A percentile compares a stretch with the other conserved stretches of the same genome.
These are phyloP conservation scores for Holothuria leucospilota DNA, from an alignment of 53 echinoderm and acorn worm species.

Conservation along the genomic window DNA sequence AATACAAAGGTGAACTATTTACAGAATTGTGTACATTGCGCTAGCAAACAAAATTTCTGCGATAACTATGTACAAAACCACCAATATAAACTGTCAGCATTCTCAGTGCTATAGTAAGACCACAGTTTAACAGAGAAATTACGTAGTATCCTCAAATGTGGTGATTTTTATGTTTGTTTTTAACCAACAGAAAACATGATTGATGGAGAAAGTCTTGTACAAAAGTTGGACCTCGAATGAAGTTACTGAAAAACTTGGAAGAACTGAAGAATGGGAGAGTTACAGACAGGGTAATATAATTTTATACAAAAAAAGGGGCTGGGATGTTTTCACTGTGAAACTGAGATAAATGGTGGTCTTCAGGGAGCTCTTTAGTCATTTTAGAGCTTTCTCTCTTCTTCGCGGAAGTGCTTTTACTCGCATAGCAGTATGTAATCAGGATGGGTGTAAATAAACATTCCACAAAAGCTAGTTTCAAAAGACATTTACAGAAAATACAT, in stretches of 20 bases:
- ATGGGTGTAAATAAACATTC: neutral
- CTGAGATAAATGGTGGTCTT: neutral
- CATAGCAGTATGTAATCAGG: neutral
- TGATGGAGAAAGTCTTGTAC: neutral
- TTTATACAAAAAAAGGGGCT: neutral
- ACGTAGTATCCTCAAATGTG: too few species aligned
- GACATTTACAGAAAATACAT: neutral
- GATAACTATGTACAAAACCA: too few species aligned
- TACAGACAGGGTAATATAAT: too few species aligned
- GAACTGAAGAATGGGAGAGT: neutral
- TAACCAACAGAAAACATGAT: neutral
- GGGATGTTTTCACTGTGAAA: conserved; percentile 1
- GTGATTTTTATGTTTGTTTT: too few species aligned
- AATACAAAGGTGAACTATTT: too few species aligned
- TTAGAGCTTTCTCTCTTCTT: conserved; percentile 3
- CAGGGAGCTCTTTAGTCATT: neutral
- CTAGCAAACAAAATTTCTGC: too few species aligned
- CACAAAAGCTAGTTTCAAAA: neutral
- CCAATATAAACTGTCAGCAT: too few species aligned
- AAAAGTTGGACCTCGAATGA: neutral
- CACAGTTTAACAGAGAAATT: too few species aligned
- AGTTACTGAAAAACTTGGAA: neutral
- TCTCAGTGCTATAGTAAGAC: too few species aligned
- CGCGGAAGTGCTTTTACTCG: neutral
- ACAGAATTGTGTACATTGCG: too few species aligned